Percentiles rank a stretch among this genome's conserved stretches.
phyloP scores from a whole-genome alignment of 2,888 invertebrate genomes.

The Catocala nupta region DNA sequence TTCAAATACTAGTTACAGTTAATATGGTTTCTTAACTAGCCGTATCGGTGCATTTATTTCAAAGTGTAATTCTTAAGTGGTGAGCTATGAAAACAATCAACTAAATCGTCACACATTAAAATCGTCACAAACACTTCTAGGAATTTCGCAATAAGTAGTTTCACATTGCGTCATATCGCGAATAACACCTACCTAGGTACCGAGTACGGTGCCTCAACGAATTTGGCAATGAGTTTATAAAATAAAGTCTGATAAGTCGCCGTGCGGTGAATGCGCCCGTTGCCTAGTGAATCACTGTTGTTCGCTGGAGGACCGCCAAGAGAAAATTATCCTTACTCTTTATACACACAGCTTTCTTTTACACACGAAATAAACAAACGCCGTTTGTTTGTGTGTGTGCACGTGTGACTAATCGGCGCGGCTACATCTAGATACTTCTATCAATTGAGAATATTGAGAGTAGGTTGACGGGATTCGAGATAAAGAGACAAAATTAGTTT shows the following conservation, averaged over 20 bases:
- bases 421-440: constrained; percentile 6
- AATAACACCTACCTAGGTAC: constrained; percentile 20
- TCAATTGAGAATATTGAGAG: constrained; percentile 3
- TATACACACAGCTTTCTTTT: constrained; percentile 27
- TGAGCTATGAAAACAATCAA: neutral
- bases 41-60: too few relatives aligned
- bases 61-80: neutral
- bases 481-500: neutral
- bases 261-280: constrained; percentile 10
- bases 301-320: constrained; percentile 45
- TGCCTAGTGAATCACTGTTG: constrained; percentile 31
- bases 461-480: constrained; percentile 5
- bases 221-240: constrained; percentile 50
- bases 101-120: constrained; percentile 1
- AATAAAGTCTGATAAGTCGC: constrained; percentile 38
- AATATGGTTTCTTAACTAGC: too few relatives aligned
- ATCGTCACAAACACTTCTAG: neutral
- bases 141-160: constrained; percentile 9
- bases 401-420: neutral
- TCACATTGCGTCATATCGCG: constrained; percentile 21
- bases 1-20: too few relatives aligned
- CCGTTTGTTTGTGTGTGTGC: constrained; percentile 4
- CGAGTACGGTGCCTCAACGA: constrained; percentile 28
- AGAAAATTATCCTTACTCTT: constrained; percentile 34
- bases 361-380: constrained; percentile 10